phyloP scores from a whole-genome alignment of 1,140 invertebrate genomes.

The Drosophila biarmipes region DNA sequence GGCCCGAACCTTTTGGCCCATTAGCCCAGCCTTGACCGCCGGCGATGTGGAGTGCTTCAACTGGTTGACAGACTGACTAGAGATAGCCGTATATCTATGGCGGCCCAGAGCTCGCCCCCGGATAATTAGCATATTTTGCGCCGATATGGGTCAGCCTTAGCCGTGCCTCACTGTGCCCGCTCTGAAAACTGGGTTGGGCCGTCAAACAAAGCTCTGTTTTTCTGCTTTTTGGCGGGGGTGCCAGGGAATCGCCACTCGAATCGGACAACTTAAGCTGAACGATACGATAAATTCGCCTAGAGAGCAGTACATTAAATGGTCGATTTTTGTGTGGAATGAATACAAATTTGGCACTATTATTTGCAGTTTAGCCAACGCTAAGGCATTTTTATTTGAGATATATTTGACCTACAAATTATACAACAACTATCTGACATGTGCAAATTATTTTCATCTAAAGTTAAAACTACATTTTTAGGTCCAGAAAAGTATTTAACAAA shows the following conservation, averaged over 20 bases:
- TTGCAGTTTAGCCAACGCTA: too few species aligned
- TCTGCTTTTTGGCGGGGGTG: not conserved
- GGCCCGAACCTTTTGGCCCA: constrained; percentile 45
- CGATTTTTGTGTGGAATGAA: constrained; percentile 5
- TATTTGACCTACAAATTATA: too few species aligned
- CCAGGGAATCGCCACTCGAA: constrained; percentile 13
- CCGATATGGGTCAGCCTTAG: constrained; percentile 77
- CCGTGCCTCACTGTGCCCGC: constrained; percentile 32
- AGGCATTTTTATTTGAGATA: too few species aligned
- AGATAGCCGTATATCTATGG: constrained; percentile 25
- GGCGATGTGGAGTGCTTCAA: constrained; percentile 41
- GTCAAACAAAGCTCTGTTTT: constrained; percentile 23
- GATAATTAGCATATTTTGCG: constrained; percentile 79
- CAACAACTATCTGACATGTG: too few species aligned
- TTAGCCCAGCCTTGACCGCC: constrained; percentile 70
- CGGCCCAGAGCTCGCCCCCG: constrained; percentile 20
- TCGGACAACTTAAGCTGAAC: constrained; percentile 18
- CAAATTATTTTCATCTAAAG: too few species aligned
- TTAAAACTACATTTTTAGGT: too few species aligned
- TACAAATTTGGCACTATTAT: not conserved
- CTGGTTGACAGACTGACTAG: constrained; percentile 35
- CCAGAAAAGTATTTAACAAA: too few species aligned
- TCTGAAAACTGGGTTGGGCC: constrained; percentile 70
- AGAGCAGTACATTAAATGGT: constrained; percentile 14
- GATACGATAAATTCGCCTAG: constrained; percentile 21